Base-by-base conservation (phyloP, 2,113 vertebrate species). In the Psittacus erithacus region DNA sequence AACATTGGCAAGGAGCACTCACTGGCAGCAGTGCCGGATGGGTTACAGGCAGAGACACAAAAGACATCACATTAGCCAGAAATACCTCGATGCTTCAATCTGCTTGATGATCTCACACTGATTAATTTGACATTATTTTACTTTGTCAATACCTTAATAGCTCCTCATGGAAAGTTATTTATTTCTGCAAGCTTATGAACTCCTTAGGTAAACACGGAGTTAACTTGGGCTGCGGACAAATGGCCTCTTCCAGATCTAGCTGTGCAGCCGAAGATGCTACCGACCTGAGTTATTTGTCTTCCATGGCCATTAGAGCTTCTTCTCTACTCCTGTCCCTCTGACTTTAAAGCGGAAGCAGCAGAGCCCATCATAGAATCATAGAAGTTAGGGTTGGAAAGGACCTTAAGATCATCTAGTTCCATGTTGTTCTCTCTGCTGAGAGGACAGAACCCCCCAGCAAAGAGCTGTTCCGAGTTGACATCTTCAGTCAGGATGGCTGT, bases 311-410 rank as follows among this genome's bases (percentile, higher is more conserved):
- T 29, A 88, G 50, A 86, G 25, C 11, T 70, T 94, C 86, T 49
- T 88, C n/a, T 59, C 76, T 74, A 49, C 71, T 88, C 7, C 28
- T 10, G 20, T 83, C 53, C 31, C 79, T 49, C 31, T 74, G 65
- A 35, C 53, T 88, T 24, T 77, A 83, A 92, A 78, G 82, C 19
- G 70, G 44, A 69, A 83, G 29, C 49, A 93, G 57, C 71, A 77
- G 20, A 65, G 13, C 19, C 41, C 18, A 17, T 29, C 24, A 50
- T 13, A 50, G 49, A 50, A 50, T 50, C 49, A 25, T 25, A 50
- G 49, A 50, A 50, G 24, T 50, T 50, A 50, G 24, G 49, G 49
- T 25, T 50, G 49, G 49, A 50, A 50, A 50, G 49, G 24, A 50
- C 49, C 49, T 25, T 50, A 25, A 50, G 49, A 50, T 25, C 24